Percentiles rank a stretch among this genome's conserved stretches.
Evolutionary conservation across 2,113 vertebrate genomes (phyloP).

Genomic region (Pteronura brasiliensis): DNA sequence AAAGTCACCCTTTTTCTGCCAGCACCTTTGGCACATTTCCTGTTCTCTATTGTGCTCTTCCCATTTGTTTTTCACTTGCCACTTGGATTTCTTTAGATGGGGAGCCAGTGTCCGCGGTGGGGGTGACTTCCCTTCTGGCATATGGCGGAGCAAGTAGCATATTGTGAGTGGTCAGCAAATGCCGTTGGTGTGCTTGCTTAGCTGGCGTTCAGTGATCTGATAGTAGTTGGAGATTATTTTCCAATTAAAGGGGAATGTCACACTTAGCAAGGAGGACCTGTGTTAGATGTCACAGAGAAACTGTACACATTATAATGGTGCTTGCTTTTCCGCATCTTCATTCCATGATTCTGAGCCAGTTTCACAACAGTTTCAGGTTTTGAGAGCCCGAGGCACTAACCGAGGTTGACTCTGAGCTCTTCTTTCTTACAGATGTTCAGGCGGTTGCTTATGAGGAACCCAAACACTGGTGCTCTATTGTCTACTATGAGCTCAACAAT

Average conservation of each 20-base stretch:
- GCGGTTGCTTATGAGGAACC: conserved; percentile 98
- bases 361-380: background rate
- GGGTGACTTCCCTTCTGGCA: conserved; percentile 4
- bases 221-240: background rate
- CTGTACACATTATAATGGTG: background rate
- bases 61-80: background rate
- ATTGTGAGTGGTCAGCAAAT: background rate
- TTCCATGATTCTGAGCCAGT: conserved; percentile 5
- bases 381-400: background rate
- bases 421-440: conserved; percentile 91
- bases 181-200: background rate
- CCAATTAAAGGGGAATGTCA: background rate
- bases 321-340: background rate
- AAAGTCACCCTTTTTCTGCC: background rate
- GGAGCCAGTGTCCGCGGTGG: background rate
- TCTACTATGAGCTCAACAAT: conserved; percentile 99
- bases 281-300: background rate
- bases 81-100: conserved; percentile 19
- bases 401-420: conserved; percentile 45
- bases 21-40: conserved; percentile 42
- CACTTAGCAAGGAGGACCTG: background rate
- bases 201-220: background rate
- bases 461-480: conserved; percentile 99
- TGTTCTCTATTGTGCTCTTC: background rate
- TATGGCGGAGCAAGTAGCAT: background rate